phyloP scores from a whole-genome alignment of 1,140 invertebrate genomes.

The Rhizoglyphus robini region DNA sequence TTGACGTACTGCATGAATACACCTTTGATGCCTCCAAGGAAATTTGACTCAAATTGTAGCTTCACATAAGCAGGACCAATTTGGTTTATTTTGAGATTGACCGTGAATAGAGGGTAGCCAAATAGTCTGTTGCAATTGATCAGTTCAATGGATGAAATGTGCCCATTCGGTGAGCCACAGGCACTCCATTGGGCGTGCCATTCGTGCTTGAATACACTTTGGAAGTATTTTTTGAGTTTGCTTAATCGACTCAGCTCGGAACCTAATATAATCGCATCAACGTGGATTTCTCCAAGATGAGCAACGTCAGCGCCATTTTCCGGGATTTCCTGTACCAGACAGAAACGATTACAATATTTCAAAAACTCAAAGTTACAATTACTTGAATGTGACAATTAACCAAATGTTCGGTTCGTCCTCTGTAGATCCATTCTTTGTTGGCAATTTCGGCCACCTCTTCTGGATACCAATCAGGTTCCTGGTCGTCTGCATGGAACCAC shows the following conservation, averaged over 20 bases:
- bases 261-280: constrained; percentile 43
- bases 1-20: constrained; percentile 62
- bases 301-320: constrained; percentile 77
- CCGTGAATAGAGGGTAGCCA: neutral
- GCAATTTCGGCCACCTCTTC: constrained; percentile 42
- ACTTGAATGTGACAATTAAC: constrained; percentile 45
- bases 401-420: constrained; percentile 54
- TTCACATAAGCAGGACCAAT: constrained; percentile 41
- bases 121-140: neutral
- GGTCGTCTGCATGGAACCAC: constrained; percentile 63
- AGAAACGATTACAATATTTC: too few relatives aligned
- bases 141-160: neutral
- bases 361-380: too few relatives aligned
- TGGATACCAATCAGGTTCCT: constrained; percentile 53
- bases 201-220: neutral
- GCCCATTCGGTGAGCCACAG: neutral
- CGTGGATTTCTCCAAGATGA: constrained; percentile 61
- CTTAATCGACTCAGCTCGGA: constrained; percentile 31
- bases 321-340: constrained; percentile 28
- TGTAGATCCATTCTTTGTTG: constrained; percentile 46
- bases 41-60: constrained; percentile 40
- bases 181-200: neutral
- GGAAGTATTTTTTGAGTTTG: too few relatives aligned
- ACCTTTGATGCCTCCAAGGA: constrained; percentile 44
- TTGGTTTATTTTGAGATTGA: constrained; percentile 29